These are phyloP conservation scores for Bombus picipes DNA, from an alignment of 1,140 invertebrate species.

Conservation along the genomic window DNA sequence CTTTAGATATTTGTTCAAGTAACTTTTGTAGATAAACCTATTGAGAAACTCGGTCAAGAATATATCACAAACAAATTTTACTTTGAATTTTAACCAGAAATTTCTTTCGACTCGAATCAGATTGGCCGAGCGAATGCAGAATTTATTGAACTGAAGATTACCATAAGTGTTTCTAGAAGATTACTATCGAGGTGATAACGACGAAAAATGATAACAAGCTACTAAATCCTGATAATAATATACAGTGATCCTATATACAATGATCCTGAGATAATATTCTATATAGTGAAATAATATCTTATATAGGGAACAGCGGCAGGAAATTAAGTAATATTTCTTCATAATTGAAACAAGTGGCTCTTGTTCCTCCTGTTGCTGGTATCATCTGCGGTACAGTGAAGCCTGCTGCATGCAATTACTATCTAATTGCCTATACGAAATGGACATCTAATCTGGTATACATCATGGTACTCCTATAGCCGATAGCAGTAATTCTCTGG, in stretches of 20 bases:
- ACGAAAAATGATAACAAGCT: too few species aligned
- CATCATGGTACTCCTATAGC: constrained; percentile 15
- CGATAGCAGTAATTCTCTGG: constrained; percentile 45
- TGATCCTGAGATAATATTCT: too few species aligned
- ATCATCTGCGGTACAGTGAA: neutral
- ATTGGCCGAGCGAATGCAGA: too few species aligned
- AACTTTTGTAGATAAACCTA: neutral
- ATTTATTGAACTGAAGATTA: too few species aligned
- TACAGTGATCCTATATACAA: too few species aligned
- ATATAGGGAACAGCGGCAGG: neutral
- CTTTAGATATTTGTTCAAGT: neutral
- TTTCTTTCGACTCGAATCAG: too few species aligned
- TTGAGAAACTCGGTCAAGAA: neutral
- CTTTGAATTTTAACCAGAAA: neutral
- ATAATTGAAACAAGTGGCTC: neutral
- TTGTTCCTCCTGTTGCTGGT: neutral
- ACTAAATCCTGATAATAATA: too few species aligned
- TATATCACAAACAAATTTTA: too few species aligned
- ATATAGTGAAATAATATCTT: too few species aligned
- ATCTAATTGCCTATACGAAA: constrained; percentile 51
- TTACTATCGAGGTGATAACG: too few species aligned
- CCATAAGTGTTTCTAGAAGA: too few species aligned
- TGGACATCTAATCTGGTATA: constrained; percentile 45
- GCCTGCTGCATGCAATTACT: constrained; percentile 18
- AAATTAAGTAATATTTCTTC: neutral